phyloP scores from a whole-genome alignment of 2,113 vertebrate genomes.

The Leucosticte australis region DNA sequence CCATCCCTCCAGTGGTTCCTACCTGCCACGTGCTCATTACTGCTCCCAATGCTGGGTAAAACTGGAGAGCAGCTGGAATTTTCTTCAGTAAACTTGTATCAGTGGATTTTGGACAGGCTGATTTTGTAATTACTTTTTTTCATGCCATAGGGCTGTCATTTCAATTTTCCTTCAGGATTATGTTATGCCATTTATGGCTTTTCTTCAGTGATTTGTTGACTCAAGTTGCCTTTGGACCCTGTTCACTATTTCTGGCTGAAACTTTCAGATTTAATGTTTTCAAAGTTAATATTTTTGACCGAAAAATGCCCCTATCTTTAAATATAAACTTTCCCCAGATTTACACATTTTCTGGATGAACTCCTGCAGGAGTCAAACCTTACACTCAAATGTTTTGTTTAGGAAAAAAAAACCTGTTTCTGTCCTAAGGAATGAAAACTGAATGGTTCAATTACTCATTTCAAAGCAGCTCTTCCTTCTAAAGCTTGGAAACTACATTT shows the following conservation, averaged over 20 bases:
- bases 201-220: not conserved
- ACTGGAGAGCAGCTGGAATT: not conserved
- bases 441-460: not conserved
- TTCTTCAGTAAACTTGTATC: not conserved
- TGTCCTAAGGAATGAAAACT: not conserved
- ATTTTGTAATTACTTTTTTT: conserved; percentile 20
- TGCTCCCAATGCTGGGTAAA: not conserved
- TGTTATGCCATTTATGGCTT: not conserved
- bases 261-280: not conserved
- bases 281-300: not conserved
- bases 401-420: not conserved
- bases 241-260: not conserved
- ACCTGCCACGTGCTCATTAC: not conserved
- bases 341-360: not conserved
- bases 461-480: not conserved
- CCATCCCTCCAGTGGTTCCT: not conserved
- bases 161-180: not conserved
- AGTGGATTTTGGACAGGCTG: not conserved
- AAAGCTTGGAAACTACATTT: not conserved
- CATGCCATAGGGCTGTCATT: not conserved
- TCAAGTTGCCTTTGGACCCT: not conserved
- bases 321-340: not conserved
- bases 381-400: not conserved
- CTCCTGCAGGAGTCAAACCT: not conserved
- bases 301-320: not conserved